Percentiles rank a stretch among this genome's conserved stretches.
Evolutionary conservation across 2,797 vertebrate genomes (phyloP).

Genomic region (Poeciliopsis presidionis): DNA sequence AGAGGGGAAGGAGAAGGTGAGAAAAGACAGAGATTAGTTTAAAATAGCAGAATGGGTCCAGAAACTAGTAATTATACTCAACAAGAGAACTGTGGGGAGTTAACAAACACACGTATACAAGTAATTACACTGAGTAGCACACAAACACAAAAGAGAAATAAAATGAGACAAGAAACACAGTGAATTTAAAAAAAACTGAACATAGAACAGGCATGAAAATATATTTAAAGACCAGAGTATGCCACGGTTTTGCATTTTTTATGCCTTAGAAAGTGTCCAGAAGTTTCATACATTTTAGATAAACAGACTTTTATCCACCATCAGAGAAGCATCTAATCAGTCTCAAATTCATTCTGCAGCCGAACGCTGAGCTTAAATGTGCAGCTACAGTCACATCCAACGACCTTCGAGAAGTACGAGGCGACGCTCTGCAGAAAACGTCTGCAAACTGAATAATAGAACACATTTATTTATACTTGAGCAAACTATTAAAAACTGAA

Average conservation of each 20-base stretch:
- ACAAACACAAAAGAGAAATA: slow-evolving; percentile 37
- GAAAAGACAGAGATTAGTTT: slow-evolving; percentile 37
- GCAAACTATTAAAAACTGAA: not conserved
- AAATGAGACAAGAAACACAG: slow-evolving; percentile 40
- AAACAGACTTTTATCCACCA: slow-evolving; percentile 8
- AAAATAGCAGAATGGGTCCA: slow-evolving; percentile 60
- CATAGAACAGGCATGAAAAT: not conserved
- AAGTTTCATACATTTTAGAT: slow-evolving; percentile 17
- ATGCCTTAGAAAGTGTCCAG: slow-evolving; percentile 4
- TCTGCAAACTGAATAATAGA: not conserved
- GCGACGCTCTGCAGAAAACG: not conserved
- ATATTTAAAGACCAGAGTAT: slow-evolving; percentile 1
- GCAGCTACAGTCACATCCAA: slow-evolving; percentile 7
- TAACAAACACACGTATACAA: slow-evolving; percentile 24
- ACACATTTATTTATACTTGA: not conserved
- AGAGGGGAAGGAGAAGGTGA: slow-evolving; percentile 11
- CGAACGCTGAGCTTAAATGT: not conserved
- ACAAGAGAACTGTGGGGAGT: slow-evolving; percentile 46
- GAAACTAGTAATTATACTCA: slow-evolving; percentile 73
- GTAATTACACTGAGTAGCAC: slow-evolving; percentile 22
- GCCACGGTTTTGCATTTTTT: not conserved
- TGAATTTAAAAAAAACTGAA: slow-evolving; percentile 22
- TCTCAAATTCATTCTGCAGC: slow-evolving; percentile 10
- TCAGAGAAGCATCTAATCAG: not conserved
- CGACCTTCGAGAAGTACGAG: not conserved